Percentiles rank a stretch among this genome's conserved stretches.
Conservation (phyloP, 2,888 invertebrate species). For the Frankliniella fusca region DNA sequence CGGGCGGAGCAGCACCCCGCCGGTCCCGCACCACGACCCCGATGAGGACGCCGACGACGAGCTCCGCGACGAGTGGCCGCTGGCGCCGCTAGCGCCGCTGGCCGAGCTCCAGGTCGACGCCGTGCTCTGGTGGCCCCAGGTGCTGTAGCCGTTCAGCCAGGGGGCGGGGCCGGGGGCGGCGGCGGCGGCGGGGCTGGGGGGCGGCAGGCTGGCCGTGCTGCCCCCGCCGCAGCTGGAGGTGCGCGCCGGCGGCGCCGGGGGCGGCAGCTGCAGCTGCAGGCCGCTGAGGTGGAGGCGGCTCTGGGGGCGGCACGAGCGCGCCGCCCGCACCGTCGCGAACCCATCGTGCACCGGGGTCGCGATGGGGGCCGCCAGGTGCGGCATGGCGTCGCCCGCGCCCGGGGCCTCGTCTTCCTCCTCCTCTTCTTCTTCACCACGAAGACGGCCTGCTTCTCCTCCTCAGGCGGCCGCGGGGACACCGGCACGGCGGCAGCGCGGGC, state of each 20-base stretch:
- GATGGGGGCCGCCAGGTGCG: neutral
- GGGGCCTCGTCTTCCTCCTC: too few species aligned
- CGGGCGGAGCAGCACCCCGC: constrained; percentile 47
- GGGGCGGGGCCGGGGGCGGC: constrained; percentile 54
- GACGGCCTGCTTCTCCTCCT: too few species aligned
- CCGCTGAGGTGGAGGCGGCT: neutral
- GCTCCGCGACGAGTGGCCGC: constrained; percentile 28
- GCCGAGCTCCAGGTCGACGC: constrained; percentile 31
- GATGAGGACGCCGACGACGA: constrained; percentile 44
- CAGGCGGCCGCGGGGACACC: neutral
- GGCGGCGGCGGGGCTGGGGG: constrained; percentile 49
- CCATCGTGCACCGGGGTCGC: constrained; percentile 63
- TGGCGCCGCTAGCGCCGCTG: constrained; percentile 31
- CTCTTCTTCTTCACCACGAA: too few species aligned
- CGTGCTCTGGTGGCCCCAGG: constrained; percentile 48
- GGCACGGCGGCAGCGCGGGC: neutral
- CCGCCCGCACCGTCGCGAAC: constrained; percentile 68
- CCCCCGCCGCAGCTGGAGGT: constrained; percentile 48
- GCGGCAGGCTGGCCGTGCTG: constrained; percentile 43
- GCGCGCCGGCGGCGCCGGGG: constrained; percentile 34
- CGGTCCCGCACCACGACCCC: constrained; percentile 45
- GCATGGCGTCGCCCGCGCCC: neutral
- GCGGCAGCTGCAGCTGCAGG: too few species aligned
- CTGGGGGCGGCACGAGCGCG: constrained; percentile 30
- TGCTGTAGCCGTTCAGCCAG: constrained; percentile 50